Percentiles rank a stretch among this genome's conserved stretches.
Evolutionary conservation across 2,797 vertebrate genomes (phyloP).

Genomic region (Gallinago nigripennis): DNA sequence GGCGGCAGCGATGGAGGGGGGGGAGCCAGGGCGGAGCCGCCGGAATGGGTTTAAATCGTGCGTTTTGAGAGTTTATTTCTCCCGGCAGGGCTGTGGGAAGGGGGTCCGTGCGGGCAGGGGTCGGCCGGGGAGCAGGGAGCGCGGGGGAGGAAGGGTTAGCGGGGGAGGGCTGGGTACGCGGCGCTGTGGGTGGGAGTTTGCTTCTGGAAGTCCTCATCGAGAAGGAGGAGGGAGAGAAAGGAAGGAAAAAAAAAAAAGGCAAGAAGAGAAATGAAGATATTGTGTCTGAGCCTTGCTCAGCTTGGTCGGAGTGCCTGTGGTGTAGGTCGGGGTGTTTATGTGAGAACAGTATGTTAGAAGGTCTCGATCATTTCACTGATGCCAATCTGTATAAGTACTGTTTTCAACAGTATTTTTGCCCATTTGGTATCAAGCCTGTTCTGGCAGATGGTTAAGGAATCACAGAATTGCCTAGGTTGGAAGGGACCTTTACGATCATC

Average conservation of each 20-base stretch:
- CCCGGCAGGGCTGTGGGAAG: fast-evolving
- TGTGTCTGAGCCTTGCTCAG: background rate
- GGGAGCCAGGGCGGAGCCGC: background rate
- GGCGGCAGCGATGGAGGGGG: no score
- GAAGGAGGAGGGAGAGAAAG: background rate
- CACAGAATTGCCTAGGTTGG: no score
- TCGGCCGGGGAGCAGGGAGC: background rate
- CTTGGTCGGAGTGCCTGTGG: background rate
- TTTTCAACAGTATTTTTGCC: background rate
- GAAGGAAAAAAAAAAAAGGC: fast-evolving
- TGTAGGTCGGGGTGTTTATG: background rate
- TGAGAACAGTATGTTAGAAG: background rate
- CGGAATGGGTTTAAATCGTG: no score
- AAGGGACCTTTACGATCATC: no score
- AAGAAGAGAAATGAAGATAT: background rate
- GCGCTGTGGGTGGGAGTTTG: background rate
- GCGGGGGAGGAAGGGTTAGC: background rate
- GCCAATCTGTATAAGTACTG: no score
- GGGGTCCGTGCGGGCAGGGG: background rate
- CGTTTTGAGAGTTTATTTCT: fast-evolving
- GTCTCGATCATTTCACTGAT: background rate
- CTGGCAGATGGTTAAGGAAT: background rate
- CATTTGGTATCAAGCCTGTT: background rate
- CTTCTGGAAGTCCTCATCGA: background rate
- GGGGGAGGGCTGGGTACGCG: background rate